Evolutionary conservation across 1,140 invertebrate species (phyloP), one percentile per base, ranked within the genome.

Genomic region (Bombus vancouverensis): DNA sequence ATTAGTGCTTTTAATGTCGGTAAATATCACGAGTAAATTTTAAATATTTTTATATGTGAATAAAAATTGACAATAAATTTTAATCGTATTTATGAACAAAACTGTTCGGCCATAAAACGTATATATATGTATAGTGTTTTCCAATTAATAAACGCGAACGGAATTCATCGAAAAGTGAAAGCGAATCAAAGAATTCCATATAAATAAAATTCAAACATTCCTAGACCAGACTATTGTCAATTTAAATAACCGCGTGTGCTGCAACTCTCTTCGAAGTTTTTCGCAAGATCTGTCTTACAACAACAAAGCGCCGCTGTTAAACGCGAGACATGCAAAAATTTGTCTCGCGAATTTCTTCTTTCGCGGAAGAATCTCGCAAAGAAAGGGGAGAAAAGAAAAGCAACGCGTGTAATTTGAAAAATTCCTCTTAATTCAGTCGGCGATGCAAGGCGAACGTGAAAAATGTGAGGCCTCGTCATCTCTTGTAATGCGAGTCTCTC

Each of bases 341-440:
- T 32, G 73, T 12, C 73, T 57, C 13, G 22, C 8, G 12, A 32
- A 42, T 18, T 32, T 44, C 77, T 68, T n/a, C 12, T 18, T 18
- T 5, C 22, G 47, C 47, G 47, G 47, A 53, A 53, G 47, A 53
- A 53, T 6, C 1, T 70, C 10, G 22, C 34, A 39, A 25, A 22
- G 13, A 3, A 62, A 34, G 8, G 10, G 44, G 15, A 25, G 28
- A 1, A n/a, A 15, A 71, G 12, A 71, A 72, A 71, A 76, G 74
- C 28, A n/a, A 47, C 47, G 32, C 32, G 71, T 47, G 72, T 32
- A 68, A 83, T 72, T 85, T 37, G n/a, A 62, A 80, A 77, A 79
- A 73, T 80, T 25, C 42, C 57, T 12, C 42, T 39, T 65, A 80
- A 80, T 85, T 73, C 57, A 6, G 37, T n/a, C 13, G 39, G 2